Evolutionary conservation across 2,113 vertebrate species (phyloP), one percentile per base, ranked within the genome.

Genomic region (Damaliscus lunatus): DNA sequence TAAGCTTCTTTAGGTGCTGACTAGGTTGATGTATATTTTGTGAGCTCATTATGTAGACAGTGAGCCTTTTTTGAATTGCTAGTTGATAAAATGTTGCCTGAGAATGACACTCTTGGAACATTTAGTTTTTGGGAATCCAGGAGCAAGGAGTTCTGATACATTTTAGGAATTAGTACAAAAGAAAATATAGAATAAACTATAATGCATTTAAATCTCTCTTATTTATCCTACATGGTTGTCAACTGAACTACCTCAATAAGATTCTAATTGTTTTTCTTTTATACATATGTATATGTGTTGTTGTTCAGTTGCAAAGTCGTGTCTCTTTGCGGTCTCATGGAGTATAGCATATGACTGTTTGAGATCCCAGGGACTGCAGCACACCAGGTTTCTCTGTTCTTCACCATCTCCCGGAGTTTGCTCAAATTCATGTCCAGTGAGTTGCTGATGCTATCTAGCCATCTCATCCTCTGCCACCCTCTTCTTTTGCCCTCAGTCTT

Each of bases 141-240:
- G 43, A 50, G 4, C 31, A 77, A 46, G 59, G 62, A 92, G 27
- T 31, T 21, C 33, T 81, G 40, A 36, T 55, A 33, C 14, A 31
- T 53, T 84, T 29, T 90, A 92, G 64, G 40, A 95, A 90, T 90
- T 59, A 83, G 36, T 90, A 46, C 46, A 55, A 87, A 94, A 90
- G 92, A 80, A 97, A 95, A 95, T 53, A 62, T 3, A 84, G 74
- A 33, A 52, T 90, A 60, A 97, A 59, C 14, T 83, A 62, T 97
- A 71, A 88, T 48, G 55, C 29, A 57, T 85, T 96, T 90, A 94
- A 95, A 88, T 92, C 40, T 33, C 50, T 59, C 85, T 98, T 84
- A 57, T 74, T 93, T 96, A 57, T 77, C 82, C 74, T 84, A 8
- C 21, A 77, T 13, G 55, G 21, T 82, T 90, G 36, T 96, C 40